These are phyloP conservation scores for Drosophila suboccidentalis DNA, from an alignment of 2,888 invertebrate species.

Conservation along the genomic window DNA sequence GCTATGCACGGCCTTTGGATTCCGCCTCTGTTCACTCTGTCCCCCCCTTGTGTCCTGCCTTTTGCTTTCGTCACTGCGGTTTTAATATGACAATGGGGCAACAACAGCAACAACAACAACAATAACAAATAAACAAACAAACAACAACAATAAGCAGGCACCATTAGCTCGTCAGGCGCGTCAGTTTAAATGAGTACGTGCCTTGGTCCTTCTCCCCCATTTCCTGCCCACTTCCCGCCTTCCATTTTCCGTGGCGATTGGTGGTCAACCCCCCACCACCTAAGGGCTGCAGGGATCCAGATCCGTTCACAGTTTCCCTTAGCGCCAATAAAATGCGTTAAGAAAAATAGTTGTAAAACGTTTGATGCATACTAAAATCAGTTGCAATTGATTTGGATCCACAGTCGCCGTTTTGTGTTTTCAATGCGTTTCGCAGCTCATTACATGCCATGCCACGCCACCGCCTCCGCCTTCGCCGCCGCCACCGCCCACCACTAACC, in stretches of 20 bases:
- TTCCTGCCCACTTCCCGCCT: too few species aligned
- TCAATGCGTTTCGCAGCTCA: constrained; percentile 73
- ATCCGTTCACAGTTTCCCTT: constrained; percentile 58
- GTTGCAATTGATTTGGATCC: constrained; percentile 76
- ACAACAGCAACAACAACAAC: constrained; percentile 29
- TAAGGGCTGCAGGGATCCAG: constrained; percentile 12
- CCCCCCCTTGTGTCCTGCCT: background rate
- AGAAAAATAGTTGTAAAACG: constrained; percentile 84
- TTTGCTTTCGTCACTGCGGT: constrained; percentile 70
- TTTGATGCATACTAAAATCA: constrained; percentile 81
- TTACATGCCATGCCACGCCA: constrained; percentile 52
- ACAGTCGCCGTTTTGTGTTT: constrained; percentile 47
- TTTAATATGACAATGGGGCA: constrained; percentile 71
- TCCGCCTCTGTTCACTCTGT: background rate
- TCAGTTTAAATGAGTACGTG: constrained; percentile 77
- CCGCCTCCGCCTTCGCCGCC: too few species aligned
- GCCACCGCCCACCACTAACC: background rate
- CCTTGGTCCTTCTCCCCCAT: constrained; percentile 28
- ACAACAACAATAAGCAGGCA: constrained; percentile 46
- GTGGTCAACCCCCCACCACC: constrained; percentile 42
- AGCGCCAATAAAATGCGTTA: constrained; percentile 77
- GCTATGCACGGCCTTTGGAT: constrained; percentile 70
- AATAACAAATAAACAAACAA: constrained; percentile 25
- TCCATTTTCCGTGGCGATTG: constrained; percentile 15
- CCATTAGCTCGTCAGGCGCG: constrained; percentile 75